Base-by-base conservation (phyloP, 37 sponge, comb jelly and placozoan genomes). In the Haliclona indistincta region DNA sequence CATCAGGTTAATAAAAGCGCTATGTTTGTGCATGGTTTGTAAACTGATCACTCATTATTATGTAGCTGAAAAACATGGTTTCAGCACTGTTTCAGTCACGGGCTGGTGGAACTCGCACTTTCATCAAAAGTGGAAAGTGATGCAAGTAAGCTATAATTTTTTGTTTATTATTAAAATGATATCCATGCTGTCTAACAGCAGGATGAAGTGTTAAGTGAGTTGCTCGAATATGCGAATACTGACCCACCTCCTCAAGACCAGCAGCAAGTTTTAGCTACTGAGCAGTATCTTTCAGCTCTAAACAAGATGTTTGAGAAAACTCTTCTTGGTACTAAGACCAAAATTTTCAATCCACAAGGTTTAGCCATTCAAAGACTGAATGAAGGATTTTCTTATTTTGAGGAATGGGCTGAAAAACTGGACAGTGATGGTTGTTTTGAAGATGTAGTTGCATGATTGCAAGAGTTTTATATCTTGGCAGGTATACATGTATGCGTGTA, bases 11-110 rank as follows among this genome's bases (percentile, higher is more conserved):
- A n/a, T n/a, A n/a, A n/a, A n/a, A n/a, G n/a, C n/a, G n/a, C n/a
- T n/a, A n/a, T n/a, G n/a, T n/a, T n/a, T n/a, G n/a, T n/a, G n/a
- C n/a, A n/a, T n/a, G n/a, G n/a, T n/a, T n/a, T n/a, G n/a, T n/a
- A n/a, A n/a, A n/a, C n/a, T n/a, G n/a, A n/a, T n/a, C n/a, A n/a
- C n/a, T n/a, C n/a, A n/a, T n/a, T n/a, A n/a, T n/a, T n/a, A n/a
- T n/a, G n/a, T n/a, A 54, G 74, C 41, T 73, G 10, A 73, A 73
- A 39, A 73, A 73, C 60, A 73, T 73, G 74, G 54, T 73, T 28
- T 4, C 35, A 54, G 56, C 74, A 19, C 25, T 73, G 19, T 54
- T 35, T 37, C 22, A n/a, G 26, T 55, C 60, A 35, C 51, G 20
- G 47, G 33, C 43, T 38, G 56, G 38, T 19, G 60, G 74, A n/a